Conservation (phyloP, 2,113 vertebrate genomes). For the Syrrhaptes paradoxus region DNA sequence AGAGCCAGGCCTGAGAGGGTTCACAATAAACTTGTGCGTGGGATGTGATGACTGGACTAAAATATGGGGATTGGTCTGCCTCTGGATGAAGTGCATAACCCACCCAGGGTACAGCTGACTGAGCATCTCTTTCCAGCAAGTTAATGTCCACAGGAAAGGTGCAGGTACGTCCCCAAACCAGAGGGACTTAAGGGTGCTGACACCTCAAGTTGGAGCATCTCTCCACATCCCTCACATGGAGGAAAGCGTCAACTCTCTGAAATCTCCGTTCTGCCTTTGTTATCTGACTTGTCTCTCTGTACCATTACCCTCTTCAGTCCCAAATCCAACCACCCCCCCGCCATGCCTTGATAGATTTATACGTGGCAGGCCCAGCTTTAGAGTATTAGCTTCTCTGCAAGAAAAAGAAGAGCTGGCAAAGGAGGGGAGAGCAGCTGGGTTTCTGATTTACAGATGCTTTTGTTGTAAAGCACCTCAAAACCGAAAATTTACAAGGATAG, state of each 20-base stretch:
- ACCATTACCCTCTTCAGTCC: neutral
- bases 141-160: neutral
- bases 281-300: neutral
- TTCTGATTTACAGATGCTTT: neutral
- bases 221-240: neutral
- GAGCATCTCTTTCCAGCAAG: neutral
- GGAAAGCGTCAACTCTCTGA: neutral
- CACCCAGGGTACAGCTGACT: neutral
- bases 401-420: neutral
- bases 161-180: neutral
- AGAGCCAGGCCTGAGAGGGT: neutral
- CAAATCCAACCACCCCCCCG: neutral
- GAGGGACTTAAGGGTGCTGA: fast-evolving
- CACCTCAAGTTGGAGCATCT: neutral
- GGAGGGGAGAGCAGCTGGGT: neutral
- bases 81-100: neutral
- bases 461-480: neutral
- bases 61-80: neutral
- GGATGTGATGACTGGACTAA: neutral
- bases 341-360: neutral
- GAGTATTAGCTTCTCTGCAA: neutral
- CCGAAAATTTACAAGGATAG: neutral
- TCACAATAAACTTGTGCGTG: neutral
- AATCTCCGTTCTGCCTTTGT: neutral
- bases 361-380: neutral